Evolutionary conservation across 2,797 vertebrate species (phyloP), one percentile per base, ranked within the genome.

Genomic region (Cyclopterus lumpus): DNA sequence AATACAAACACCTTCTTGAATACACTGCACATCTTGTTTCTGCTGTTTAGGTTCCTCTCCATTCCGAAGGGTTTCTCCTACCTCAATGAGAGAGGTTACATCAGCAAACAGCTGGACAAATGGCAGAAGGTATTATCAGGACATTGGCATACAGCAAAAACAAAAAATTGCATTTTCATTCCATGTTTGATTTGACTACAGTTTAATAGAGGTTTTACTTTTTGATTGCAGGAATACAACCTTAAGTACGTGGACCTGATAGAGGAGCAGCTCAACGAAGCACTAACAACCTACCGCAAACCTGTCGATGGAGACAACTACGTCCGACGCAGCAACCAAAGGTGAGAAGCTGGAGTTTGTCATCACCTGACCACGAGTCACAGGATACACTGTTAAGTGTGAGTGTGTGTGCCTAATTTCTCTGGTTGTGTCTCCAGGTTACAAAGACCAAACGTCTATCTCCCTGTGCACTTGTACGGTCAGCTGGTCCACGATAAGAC

Each of bases 51-150:
- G 91, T 99, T 99, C 92, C 93, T 99, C 75, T 99, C 98, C 78
- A 99, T 99, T 92, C 98, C 98, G 77, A 99, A 99, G 93, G 98
- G 98, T 0, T 99, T 99, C 94, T 97, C 97, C 0, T 99, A 99
- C 92, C 94, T 99, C 85, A 99, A 99, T 66, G 98, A 99, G 92
- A 96, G 98, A 82, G 98, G 98, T 67, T 99, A 98, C 60, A 96
- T 99, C 84, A 96, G 96, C 87, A 99, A 99, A 91, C 97, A 99
- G 87, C 94, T 99, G 93, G 98, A 99, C 85, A 98, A 97, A 86
- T 99, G 98, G 98, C 97, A 98, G 87, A 99, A 98, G 98, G 98
- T 99, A 96, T 51, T 18, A 11, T 40, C 10, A 74, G 3, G 20
- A 77, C 44, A 12, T 61, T 62, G 6, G 3, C 54, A 72, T 15